Base-by-base conservation (phyloP, 2,797 vertebrate species). In the Tenualosa thibaudeaui region DNA sequence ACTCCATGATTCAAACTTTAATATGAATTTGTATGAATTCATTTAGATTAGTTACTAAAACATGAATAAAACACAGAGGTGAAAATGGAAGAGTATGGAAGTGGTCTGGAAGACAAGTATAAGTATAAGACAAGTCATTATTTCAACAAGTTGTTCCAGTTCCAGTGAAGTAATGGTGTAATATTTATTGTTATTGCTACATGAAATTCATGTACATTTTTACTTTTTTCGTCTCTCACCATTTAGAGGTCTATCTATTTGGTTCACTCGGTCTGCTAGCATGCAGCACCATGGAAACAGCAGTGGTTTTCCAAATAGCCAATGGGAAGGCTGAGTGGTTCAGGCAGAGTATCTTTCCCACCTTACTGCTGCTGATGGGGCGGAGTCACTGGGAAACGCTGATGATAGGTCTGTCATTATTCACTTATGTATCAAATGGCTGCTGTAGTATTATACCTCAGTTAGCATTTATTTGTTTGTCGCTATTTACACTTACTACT, bases 161-260 rank as follows among this genome's bases (percentile, higher is more conserved):
- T 49, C 4, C 46, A 49, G 46, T 31, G 31, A 31, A 31, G 31
- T 31, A 31, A 31, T 31, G 31, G 31, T 31, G 0, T 31, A 31
- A 31, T 31, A 31, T 31, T 31, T 31, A 31, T 31, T 31, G 1
- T 31, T 31, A 31, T 31, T 31, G 31, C 1, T 31, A 49, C 46
- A 49, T 49, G 7, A 49, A 1, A 49, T 51, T 51, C 7, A 51
- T 51, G 50, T 0, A 51, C 58, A 31, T 31, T 31, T 26, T 68
- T 68, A 31, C 62, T 31, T n/a, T 37, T 9, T 15, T 2, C 31
- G 60, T 65, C 7, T 3, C 62, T 13, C 58, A 56, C 17, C 17
- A 51, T 54, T 40, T 58, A 88, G 88, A 88, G 49, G 83, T 87
- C 19, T 88, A 87, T 71, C 68, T 88, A 68, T 87, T 87, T 46